A percentile compares a stretch with the other conserved stretches of the same genome.
phyloP scores from a whole-genome alignment of 2,797 vertebrate genomes.

The Microctenopoma steveboyesi region DNA sequence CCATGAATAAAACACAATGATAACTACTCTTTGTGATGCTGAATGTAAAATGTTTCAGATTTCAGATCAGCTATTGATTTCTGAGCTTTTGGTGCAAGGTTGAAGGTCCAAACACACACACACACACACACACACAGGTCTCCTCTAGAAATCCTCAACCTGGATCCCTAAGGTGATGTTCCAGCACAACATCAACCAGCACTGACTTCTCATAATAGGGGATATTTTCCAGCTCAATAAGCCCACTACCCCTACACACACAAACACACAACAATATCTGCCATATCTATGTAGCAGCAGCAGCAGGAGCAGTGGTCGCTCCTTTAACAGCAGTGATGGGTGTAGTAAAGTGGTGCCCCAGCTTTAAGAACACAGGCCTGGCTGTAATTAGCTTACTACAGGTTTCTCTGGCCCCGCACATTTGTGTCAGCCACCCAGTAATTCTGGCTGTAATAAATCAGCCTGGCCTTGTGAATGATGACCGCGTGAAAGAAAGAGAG shows the following conservation, averaged over 20 bases:
- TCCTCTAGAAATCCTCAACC: conserved; percentile 24
- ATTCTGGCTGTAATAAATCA: conserved; percentile 81
- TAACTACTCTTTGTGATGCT: not conserved
- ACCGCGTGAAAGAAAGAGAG: conserved; percentile 25
- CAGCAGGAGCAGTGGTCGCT: not conserved
- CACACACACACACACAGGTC: not conserved
- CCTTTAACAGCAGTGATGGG: conserved; percentile 51
- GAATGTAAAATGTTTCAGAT: conserved; percentile 9
- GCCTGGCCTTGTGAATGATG: conserved; percentile 71
- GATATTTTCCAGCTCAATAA: conserved; percentile 42
- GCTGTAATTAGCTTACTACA: conserved; percentile 82
- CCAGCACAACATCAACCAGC: conserved; percentile 21
- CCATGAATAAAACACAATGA: not conserved
- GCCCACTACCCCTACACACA: not conserved
- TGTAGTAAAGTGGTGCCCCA: conserved; percentile 63
- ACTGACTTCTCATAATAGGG: conserved; percentile 37
- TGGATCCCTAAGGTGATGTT: conserved; percentile 39
- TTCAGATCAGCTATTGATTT: conserved; percentile 10
- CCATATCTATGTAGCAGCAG: conserved; percentile 7
- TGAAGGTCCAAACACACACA: conserved; percentile 17
- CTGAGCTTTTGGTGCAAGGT: not conserved
- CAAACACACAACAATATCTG: conserved; percentile 7
- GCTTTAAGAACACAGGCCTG: conserved; percentile 68
- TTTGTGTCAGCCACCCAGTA: conserved; percentile 82
- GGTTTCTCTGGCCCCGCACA: conserved; percentile 76